Evolutionary conservation across 2,888 invertebrate species (phyloP).

Genomic region (Hartigia nigra): DNA sequence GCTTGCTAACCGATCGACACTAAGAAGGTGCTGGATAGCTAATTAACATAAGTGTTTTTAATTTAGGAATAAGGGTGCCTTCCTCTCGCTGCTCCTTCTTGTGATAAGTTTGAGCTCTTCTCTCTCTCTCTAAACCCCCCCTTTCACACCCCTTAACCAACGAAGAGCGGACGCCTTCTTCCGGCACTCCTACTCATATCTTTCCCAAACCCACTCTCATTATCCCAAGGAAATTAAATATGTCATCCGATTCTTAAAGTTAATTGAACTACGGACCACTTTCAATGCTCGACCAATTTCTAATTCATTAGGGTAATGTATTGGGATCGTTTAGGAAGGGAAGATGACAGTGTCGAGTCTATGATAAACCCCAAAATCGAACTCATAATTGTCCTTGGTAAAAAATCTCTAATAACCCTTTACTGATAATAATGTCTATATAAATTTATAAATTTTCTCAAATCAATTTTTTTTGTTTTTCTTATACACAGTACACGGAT

Average conservation of each 20-base stretch:
- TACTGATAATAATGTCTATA: background rate
- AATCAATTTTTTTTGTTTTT: background rate
- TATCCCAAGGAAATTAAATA: constrained; percentile 63
- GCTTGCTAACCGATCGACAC: background rate
- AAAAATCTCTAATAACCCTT: background rate
- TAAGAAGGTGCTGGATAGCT: constrained; percentile 2
- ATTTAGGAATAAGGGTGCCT: constrained; percentile 28
- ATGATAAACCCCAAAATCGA: background rate
- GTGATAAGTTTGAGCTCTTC: constrained; percentile 47
- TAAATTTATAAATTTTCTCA: background rate
- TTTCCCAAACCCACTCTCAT: constrained; percentile 57
- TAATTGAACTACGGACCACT: constrained; percentile 49
- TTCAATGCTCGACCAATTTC: constrained; percentile 43
- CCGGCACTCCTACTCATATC: constrained; percentile 52
- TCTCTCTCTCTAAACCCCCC: constrained; percentile 23
- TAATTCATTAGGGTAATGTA: constrained; percentile 50
- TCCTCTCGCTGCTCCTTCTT: constrained; percentile 34
- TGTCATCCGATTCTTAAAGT: constrained; percentile 57
- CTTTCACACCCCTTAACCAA: constrained; percentile 1
- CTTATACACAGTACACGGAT: background rate
- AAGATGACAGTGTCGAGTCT: background rate
- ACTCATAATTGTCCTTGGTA: background rate
- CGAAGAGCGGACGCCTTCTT: constrained; percentile 16
- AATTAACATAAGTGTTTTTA: constrained; percentile 43
- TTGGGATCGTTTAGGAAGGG: constrained; percentile 18